Conservation (phyloP, 1,140 invertebrate genomes). For the Cepaea nemoralis region DNA sequence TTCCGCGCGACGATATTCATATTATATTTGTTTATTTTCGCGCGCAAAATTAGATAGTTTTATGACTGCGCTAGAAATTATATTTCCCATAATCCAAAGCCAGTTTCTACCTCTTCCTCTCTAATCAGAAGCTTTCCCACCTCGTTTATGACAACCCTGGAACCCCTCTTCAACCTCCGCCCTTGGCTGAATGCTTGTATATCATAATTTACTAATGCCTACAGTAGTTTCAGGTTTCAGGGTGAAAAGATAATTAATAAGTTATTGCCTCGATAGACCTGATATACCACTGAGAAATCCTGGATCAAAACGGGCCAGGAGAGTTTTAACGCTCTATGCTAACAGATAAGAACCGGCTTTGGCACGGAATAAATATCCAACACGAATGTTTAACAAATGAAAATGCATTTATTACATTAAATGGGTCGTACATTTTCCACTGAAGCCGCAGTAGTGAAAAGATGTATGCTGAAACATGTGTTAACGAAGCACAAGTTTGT, state of each 20-base stretch:
- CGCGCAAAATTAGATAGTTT: no score
- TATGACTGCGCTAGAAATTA: no score
- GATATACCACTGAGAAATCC: not conserved
- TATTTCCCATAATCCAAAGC: no score
- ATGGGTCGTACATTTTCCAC: not conserved
- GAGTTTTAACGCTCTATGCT: not conserved
- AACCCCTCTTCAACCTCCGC: not conserved
- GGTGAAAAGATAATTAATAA: not conserved
- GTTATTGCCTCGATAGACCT: not conserved
- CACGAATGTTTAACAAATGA: conserved; percentile 3
- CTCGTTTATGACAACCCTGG: not conserved
- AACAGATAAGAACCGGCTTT: not conserved
- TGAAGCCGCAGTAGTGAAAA: not conserved
- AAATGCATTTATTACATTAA: conserved; percentile 5
- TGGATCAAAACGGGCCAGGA: not conserved
- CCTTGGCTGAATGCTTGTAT: not conserved
- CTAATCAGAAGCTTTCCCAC: not conserved
- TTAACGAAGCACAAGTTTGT: no score
- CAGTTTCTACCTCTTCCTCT: not conserved
- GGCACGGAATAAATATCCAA: not conserved
- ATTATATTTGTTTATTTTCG: no score
- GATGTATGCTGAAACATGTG: not conserved
- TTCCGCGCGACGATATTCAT: no score
- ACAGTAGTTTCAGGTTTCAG: not conserved
- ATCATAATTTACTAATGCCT: conserved; percentile 1